Evolutionary conservation across 2,888 invertebrate species (phyloP), one percentile per base, ranked within the genome.

Genomic region (Zhengitettix transpicula): DNA sequence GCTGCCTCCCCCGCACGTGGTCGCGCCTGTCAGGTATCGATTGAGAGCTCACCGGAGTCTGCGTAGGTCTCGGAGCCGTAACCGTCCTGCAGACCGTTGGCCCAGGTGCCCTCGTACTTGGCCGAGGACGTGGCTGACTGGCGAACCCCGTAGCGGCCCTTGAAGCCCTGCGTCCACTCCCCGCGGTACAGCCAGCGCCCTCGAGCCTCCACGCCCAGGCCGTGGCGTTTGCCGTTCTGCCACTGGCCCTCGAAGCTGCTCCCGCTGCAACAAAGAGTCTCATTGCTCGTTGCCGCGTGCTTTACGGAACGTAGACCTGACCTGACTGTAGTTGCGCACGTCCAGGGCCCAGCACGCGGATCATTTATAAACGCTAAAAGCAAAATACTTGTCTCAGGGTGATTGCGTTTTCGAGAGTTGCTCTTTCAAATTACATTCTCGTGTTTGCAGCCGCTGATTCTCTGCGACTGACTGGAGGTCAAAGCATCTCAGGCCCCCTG

Each of bases 1-100:
- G 28, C 3, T 28, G 2, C 28, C 28, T 28, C 28, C 28, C 28
- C 28, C 28, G 28, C 28, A 2, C 28, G 28, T 28, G 28, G 28
- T 28, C 28, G 28, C 28, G 28, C n/a, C n/a, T n/a, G n/a, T 28
- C 28, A 12, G 14, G 15, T 15, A 51, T 53, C 10, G 53, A 53
- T 17, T 1, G 1, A 9, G 17, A 68, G 78, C 86, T 85, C 75
- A 97, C 98, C 98, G 75, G 96, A 95, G 77, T 99, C 99, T 62
- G 97, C 97, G 75, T 99, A 99, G 63, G 96, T 97, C 78, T 99
- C 99, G 57, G 96, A 96, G 67, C 99, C 99, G 77, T 98, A 99
- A 67, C 99, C 99, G 74, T 99, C 99, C 76, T 99, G 98, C 63
- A 98, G 84, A 66, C 98, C 98, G 69, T 90, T 92, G 67, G 97